phyloP scores from a whole-genome alignment of 2,797 vertebrate species.

The Danio jaintianensis region DNA sequence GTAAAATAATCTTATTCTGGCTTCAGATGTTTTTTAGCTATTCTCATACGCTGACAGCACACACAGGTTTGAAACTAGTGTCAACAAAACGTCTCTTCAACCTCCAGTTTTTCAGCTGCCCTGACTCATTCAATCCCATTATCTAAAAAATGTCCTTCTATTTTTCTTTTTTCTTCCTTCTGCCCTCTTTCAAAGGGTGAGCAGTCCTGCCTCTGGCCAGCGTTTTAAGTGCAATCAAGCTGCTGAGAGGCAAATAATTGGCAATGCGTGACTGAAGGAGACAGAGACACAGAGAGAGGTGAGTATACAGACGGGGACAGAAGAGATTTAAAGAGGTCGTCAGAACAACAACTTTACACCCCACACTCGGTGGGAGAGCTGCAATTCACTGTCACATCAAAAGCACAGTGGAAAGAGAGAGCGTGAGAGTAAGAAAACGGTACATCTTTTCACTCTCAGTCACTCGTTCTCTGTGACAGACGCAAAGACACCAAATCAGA shows the following conservation, averaged over 20 bases:
- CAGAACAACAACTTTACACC: conserved; percentile 40
- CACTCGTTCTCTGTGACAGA: conserved; percentile 22
- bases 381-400: conserved; percentile 49
- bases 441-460: conserved; percentile 37
- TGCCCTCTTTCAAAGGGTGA: conserved; percentile 30
- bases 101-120: conserved; percentile 15
- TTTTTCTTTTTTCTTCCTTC: background rate
- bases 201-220: conserved; percentile 7
- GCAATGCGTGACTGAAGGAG: background rate
- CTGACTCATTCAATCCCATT: conserved; percentile 32
- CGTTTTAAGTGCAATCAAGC: conserved; percentile 36
- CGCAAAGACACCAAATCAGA: conserved; percentile 21
- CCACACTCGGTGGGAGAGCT: conserved; percentile 26
- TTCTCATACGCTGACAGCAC: background rate
- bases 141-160: background rate
- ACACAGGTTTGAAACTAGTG: background rate
- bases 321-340: conserved; percentile 42
- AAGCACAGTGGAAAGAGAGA: conserved; percentile 22
- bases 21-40: background rate
- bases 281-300: conserved; percentile 17
- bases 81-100: conserved; percentile 28
- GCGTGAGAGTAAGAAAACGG: conserved; percentile 7
- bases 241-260: conserved; percentile 39
- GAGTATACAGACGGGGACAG: conserved; percentile 14
- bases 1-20: background rate